Conservation (phyloP, 2,797 vertebrate species). For the Naso thynnoides region DNA sequence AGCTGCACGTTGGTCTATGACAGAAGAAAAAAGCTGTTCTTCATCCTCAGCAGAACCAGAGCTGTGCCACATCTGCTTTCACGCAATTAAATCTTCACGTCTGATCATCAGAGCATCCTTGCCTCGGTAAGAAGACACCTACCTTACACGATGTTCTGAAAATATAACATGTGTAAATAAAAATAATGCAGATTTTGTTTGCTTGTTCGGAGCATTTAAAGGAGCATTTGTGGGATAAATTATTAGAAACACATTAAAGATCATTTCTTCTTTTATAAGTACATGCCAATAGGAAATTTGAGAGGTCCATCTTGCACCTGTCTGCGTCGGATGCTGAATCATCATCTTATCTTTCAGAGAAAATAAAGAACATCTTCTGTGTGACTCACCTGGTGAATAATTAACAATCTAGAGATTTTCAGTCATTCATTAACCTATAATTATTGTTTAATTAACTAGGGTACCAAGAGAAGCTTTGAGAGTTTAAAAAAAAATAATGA, state of each 20-base stretch:
- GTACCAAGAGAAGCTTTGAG: background rate
- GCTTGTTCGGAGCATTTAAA: too few relatives aligned
- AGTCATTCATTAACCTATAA: background rate
- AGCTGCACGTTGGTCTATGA: slow-evolving; percentile 11
- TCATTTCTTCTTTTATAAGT: background rate
- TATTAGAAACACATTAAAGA: background rate
- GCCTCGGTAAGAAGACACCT: slow-evolving; percentile 63
- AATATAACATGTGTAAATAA: background rate
- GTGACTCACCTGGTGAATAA: background rate
- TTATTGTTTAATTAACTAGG: background rate
- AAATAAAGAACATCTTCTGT: background rate
- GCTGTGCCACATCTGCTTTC: slow-evolving; percentile 23
- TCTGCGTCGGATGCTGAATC: background rate
- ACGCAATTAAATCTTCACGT: slow-evolving; percentile 20
- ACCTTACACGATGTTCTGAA: background rate
- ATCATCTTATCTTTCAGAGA: background rate
- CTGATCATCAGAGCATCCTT: slow-evolving; percentile 56
- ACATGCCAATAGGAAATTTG: background rate
- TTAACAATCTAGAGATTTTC: background rate
- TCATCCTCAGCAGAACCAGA: slow-evolving; percentile 28
- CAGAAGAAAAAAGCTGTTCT: background rate
- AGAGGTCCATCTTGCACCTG: background rate
- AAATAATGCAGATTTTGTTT: background rate
- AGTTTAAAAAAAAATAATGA: background rate
- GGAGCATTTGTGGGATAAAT: background rate